Base-by-base conservation (phyloP, 1,140 invertebrate genomes). In the Branchinecta lindahli region DNA sequence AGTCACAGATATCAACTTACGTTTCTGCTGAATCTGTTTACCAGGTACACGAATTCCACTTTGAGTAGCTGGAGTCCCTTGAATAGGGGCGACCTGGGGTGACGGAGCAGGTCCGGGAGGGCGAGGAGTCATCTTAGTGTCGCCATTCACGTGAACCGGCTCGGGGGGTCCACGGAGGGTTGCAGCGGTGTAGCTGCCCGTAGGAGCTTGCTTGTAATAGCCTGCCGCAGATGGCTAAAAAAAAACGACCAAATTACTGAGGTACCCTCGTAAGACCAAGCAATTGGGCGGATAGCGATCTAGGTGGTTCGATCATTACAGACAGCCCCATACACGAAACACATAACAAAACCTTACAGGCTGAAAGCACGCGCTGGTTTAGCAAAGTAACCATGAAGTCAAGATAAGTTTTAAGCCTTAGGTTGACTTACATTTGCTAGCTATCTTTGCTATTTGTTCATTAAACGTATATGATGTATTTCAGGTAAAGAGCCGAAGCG, bases 201-300 rank as follows among this genome's bases (percentile, higher is more conserved):
- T 20, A 44, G 15, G 47, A n/a, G 46, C 9, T 46, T 21, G 33
- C 6, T 8, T 61, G 44, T 45, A 8, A 7, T 15, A 72, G 71
- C 44, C 66, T 46, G n/a, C 72, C 71, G 10, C 33, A 45, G 8
- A 47, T 66, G 0, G 67, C 67, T 70, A 61, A 67, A 21, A 61
- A 52, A 15, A 61, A 20, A 3, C 33, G 33, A 5, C 33, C 33
- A 33, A 33, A 33, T 33, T 33, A 33, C 33, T 33, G 33, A 33
- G 5, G 33, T 1, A 33, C 33, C 33, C 33, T 33, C 33, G 33
- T 33, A 33, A 33, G 33, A 33, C 33, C 33, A 33, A 33, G 5
- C 33, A n/a, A n/a, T n/a, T n/a, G n/a, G n/a, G n/a, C n/a, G n/a
- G n/a, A n/a, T n/a, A n/a, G 33, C 33, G 33, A 33, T 33, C 33